phyloP scores from a whole-genome alignment of 1,140 invertebrate genomes.

The Drosophila busckii region DNA sequence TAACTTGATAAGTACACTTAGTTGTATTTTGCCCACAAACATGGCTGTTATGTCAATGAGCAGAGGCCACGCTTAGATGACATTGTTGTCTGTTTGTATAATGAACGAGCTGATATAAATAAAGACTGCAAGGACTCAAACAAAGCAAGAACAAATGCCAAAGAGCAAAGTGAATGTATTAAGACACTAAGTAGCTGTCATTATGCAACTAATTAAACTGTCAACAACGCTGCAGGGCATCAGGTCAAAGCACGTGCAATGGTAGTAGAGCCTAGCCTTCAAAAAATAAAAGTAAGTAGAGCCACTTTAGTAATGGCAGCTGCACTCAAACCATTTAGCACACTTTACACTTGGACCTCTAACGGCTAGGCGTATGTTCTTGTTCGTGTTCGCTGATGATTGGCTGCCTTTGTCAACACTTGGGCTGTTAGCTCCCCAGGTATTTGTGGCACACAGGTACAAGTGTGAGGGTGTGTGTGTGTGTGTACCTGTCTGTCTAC shows the following conservation, averaged over 20 bases:
- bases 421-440: conserved; percentile 20
- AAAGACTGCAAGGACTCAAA: conserved; percentile 9
- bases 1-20: too few relatives aligned
- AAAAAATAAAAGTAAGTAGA: conserved; percentile 16
- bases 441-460: too few relatives aligned
- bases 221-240: conserved; percentile 38
- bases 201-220: conserved; percentile 67
- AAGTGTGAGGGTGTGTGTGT: conserved; percentile 5
- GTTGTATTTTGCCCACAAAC: too few relatives aligned
- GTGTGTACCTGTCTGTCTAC: conserved; percentile 14
- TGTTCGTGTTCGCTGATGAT: conserved; percentile 47
- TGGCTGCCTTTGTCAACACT: conserved; percentile 61
- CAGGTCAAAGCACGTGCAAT: conserved; percentile 8
- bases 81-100: too few relatives aligned
- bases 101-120: conserved; percentile 9
- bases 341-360: too few relatives aligned
- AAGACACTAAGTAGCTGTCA: conserved; percentile 44
- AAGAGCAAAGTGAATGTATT: conserved; percentile 32
- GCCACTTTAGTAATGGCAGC: conserved; percentile 30
- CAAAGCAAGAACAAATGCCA: conserved; percentile 9
- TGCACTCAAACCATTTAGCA: not conserved
- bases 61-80: too few relatives aligned
- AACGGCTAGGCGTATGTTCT: too few relatives aligned
- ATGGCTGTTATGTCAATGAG: too few relatives aligned
- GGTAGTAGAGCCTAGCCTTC: not conserved